Evolutionary conservation across 2,797 vertebrate genomes (phyloP).

Genomic region (Nannoperca australis): DNA sequence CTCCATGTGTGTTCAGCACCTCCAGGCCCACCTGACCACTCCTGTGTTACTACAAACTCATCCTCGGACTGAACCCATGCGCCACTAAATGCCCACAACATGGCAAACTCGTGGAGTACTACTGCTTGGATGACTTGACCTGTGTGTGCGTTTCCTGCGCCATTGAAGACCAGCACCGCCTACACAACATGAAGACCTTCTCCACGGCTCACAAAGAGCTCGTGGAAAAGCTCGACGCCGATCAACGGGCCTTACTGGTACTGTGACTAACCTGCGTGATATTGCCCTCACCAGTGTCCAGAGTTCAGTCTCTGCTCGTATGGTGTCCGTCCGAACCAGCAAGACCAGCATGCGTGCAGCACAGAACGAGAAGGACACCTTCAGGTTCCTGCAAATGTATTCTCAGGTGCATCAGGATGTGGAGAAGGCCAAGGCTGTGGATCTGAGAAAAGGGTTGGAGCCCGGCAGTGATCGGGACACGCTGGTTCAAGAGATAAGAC

Average conservation of each 20-base stretch:
- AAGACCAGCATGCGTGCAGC: slow-evolving; percentile 63
- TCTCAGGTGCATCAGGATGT: slow-evolving; percentile 71
- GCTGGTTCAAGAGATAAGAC: slow-evolving; percentile 57
- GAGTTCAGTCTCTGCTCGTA: slow-evolving; percentile 71
- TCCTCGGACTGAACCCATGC: slow-evolving; percentile 74
- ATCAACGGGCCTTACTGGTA: slow-evolving; percentile 47
- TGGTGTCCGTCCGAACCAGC: slow-evolving; percentile 60
- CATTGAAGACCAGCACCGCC: slow-evolving; percentile 76
- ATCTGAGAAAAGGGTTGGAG: slow-evolving; percentile 70
- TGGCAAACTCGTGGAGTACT: slow-evolving; percentile 78
- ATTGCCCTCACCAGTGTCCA: slow-evolving; percentile 59
- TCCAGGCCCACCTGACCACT: slow-evolving; percentile 76
- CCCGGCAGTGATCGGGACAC: slow-evolving; percentile 48
- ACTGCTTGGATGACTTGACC: slow-evolving; percentile 75
- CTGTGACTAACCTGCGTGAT: slow-evolving; percentile 56
- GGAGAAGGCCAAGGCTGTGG: slow-evolving; percentile 68
- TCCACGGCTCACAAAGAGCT: slow-evolving; percentile 74
- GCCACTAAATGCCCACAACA: slow-evolving; percentile 70
- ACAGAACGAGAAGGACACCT: slow-evolving; percentile 66
- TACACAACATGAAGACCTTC: slow-evolving; percentile 80
- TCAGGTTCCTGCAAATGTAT: slow-evolving; percentile 78
- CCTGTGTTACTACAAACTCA: slow-evolving; percentile 75
- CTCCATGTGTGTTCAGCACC: slow-evolving; percentile 80
- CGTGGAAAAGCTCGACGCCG: slow-evolving; percentile 47
- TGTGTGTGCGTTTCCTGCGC: slow-evolving; percentile 77